phyloP scores from a whole-genome alignment of 2,113 vertebrate species.

The Periophthalmus modestus region DNA sequence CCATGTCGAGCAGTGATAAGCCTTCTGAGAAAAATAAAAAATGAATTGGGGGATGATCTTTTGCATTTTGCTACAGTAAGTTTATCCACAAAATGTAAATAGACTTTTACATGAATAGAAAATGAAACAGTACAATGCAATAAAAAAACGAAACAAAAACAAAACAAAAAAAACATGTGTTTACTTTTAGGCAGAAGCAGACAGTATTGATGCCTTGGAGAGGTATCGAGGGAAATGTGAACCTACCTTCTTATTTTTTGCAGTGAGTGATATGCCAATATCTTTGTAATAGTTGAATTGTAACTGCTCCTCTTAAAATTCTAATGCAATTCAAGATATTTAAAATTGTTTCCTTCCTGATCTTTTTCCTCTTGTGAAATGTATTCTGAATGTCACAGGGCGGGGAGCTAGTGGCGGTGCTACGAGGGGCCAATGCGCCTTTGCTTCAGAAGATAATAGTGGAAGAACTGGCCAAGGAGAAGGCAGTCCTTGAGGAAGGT shows the following conservation, averaged over 20 bases:
- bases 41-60: constrained; percentile 82
- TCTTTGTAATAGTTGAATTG: neutral
- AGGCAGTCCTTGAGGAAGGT: constrained; percentile 75
- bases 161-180: neutral
- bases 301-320: neutral
- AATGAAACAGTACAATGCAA: neutral
- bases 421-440: constrained; percentile 85
- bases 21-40: constrained; percentile 90
- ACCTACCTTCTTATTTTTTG: constrained; percentile 91
- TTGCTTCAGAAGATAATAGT: constrained; percentile 86
- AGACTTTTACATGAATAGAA: neutral
- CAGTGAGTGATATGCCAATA: constrained; percentile 75
- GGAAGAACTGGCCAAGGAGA: constrained; percentile 84
- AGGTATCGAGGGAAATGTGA: constrained; percentile 88
- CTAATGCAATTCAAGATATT: neutral
- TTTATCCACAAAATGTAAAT: neutral
- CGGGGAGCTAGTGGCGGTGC: constrained; percentile 83
- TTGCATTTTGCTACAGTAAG: constrained; percentile 92
- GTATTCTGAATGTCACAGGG: constrained; percentile 70
- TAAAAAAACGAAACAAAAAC: neutral
- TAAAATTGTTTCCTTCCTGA: neutral
- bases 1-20: constrained; percentile 87
- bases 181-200: constrained; percentile 85
- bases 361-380: neutral
- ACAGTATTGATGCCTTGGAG: constrained; percentile 85